These are phyloP conservation scores for Lichenostomus cassidix DNA, from an alignment of 2,113 vertebrate species.

Conservation along the genomic window DNA sequence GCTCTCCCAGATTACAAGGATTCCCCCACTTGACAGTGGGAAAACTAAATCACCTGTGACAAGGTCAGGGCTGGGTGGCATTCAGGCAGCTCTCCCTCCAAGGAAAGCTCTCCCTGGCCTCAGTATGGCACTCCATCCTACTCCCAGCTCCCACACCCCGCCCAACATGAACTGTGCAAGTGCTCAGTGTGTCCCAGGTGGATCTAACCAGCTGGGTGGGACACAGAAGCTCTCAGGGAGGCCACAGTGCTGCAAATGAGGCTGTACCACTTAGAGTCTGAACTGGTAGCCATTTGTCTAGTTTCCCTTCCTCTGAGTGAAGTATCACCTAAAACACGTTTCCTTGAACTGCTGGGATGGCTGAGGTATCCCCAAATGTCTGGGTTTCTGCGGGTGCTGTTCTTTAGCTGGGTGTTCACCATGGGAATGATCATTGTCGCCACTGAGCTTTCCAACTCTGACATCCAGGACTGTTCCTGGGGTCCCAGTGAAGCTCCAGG, in stretches of 20 bases:
- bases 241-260: neutral
- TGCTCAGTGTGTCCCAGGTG: neutral
- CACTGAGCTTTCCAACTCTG: neutral
- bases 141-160: rapidly evolving
- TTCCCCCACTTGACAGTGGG: neutral
- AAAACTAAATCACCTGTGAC: neutral
- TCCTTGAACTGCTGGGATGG: neutral
- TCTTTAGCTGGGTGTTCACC: neutral
- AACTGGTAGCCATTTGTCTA: neutral
- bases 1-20: neutral
- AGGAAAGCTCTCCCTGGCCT: neutral
- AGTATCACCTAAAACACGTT: neutral
- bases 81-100: neutral
- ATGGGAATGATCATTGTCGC: rapidly evolving
- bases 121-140: neutral
- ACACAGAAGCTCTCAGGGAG: neutral
- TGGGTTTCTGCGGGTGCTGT: neutral
- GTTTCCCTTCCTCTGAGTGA: neutral
- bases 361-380: neutral
- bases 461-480: rapidly evolving
- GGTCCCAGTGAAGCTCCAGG: neutral
- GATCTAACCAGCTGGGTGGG: neutral
- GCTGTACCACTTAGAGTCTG: neutral
- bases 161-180: neutral
- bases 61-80: neutral